Evolutionary conservation across 2,888 invertebrate genomes (phyloP).

Genomic region (Chrysomela aeneicollis): DNA sequence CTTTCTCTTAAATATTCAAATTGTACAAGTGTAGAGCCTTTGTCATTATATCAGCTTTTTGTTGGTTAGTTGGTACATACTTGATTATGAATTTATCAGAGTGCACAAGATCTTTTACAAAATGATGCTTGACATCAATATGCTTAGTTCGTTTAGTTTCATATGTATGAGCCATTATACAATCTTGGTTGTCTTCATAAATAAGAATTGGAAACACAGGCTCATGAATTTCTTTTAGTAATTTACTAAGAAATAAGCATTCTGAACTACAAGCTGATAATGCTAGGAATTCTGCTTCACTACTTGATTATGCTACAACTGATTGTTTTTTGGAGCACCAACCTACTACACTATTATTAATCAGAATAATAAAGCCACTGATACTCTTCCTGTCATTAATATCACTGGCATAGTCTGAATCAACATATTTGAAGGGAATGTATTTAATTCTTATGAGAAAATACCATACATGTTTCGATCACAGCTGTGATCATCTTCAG

Average conservation of each 20-base stretch:
- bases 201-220: background rate
- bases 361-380: conserved; percentile 2
- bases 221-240: background rate
- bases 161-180: conserved; percentile 14
- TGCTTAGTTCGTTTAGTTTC: conserved; percentile 14
- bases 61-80: background rate
- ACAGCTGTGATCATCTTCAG: no score
- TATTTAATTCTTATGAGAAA: no score
- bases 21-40: background rate
- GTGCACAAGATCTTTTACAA: background rate
- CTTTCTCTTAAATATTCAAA: background rate
- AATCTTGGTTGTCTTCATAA: conserved; percentile 8
- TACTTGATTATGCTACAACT: conserved; percentile 10
- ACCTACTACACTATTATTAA: conserved; percentile 11
- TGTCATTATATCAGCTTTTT: background rate
- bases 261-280: background rate
- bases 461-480: no score
- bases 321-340: background rate
- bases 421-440: no score
- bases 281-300: conserved; percentile 11
- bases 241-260: conserved; percentile 13
- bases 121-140: background rate
- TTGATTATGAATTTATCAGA: background rate
- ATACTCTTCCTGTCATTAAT: conserved; percentile 14
- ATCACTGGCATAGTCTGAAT: conserved; percentile 16